A percentile compares a stretch with the other conserved stretches of the same genome.
Conservation (phyloP, 2,888 invertebrate genomes). For the Nomada flava region DNA sequence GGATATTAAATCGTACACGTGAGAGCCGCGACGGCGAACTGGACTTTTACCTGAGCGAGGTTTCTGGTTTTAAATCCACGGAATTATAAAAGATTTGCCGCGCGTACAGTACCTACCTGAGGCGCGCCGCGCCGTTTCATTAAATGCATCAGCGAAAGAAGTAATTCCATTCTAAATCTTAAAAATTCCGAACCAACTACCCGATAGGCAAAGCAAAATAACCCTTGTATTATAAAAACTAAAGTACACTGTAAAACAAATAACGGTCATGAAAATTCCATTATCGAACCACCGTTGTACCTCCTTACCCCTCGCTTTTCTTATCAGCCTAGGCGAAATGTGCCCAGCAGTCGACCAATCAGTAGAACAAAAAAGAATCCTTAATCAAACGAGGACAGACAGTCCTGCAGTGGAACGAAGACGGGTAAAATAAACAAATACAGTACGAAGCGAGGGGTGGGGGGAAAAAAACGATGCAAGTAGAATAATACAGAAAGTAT, state of each 20-base stretch:
- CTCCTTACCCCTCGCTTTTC: not conserved
- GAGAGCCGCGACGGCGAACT: slow-evolving; percentile 14
- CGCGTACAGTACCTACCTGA: not conserved
- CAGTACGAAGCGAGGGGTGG: too few relatives aligned
- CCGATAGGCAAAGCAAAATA: not conserved
- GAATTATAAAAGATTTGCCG: slow-evolving; percentile 45
- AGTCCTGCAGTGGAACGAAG: not conserved
- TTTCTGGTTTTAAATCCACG: slow-evolving; percentile 35
- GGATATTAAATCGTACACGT: not conserved
- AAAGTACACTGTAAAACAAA: slow-evolving; percentile 9
- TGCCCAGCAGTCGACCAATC: not conserved
- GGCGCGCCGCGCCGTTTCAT: not conserved
- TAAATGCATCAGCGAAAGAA: slow-evolving; percentile 6
- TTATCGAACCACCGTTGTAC: slow-evolving; percentile 3
- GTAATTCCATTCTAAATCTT: not conserved
- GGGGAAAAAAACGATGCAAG: not conserved
- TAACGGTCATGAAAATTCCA: slow-evolving; percentile 31
- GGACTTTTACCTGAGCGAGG: slow-evolving; percentile 32
- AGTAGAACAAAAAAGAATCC: not conserved
- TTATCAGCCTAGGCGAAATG: not conserved
- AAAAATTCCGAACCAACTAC: not conserved
- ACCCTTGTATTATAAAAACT: too few relatives aligned
- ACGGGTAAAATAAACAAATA: not conserved
- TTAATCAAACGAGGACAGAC: not conserved
- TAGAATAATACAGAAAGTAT: slow-evolving; percentile 27